Evolutionary conservation across 2,113 vertebrate genomes (phyloP).

Genomic region (Dromaius novaehollandiae): DNA sequence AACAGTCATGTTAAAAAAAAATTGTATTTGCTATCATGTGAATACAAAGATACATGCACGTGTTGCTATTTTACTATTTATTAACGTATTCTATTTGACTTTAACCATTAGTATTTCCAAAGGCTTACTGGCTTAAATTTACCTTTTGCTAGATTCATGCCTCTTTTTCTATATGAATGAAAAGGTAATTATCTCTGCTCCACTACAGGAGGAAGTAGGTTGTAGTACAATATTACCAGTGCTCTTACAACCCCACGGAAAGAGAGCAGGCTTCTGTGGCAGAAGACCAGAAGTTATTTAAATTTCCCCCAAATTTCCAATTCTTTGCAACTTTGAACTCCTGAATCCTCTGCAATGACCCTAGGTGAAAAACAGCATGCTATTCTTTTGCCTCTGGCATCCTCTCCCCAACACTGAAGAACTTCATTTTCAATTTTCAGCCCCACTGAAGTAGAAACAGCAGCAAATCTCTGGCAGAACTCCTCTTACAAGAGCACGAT

Average conservation of each 20-base stretch:
- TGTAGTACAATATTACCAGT: not conserved
- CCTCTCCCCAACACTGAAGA: not conserved
- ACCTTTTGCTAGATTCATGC: not conserved
- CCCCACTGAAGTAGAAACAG: not conserved
- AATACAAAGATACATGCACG: not conserved
- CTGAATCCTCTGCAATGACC: not conserved
- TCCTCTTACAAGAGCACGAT: not conserved
- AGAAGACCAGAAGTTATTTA: not conserved
- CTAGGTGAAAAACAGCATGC: rapidly evolving
- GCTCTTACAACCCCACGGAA: not conserved
- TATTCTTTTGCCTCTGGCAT: not conserved
- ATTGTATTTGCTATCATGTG: not conserved
- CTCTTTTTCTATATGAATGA: not conserved
- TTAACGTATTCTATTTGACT: not conserved
- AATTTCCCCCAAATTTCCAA: not conserved
- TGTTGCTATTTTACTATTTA: not conserved
- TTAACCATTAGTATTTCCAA: not conserved
- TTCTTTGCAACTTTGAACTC: not conserved
- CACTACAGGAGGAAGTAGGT: not conserved
- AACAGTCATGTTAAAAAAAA: not conserved
- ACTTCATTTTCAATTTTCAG: not conserved
- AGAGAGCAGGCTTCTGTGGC: not conserved
- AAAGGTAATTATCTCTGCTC: not conserved
- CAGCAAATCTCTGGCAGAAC: not conserved
- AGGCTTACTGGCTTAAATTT: not conserved